Evolutionary conservation across 1,140 invertebrate species (phyloP), one percentile per base, ranked within the genome.

Genomic region (Drosophila pseudoananassae): DNA sequence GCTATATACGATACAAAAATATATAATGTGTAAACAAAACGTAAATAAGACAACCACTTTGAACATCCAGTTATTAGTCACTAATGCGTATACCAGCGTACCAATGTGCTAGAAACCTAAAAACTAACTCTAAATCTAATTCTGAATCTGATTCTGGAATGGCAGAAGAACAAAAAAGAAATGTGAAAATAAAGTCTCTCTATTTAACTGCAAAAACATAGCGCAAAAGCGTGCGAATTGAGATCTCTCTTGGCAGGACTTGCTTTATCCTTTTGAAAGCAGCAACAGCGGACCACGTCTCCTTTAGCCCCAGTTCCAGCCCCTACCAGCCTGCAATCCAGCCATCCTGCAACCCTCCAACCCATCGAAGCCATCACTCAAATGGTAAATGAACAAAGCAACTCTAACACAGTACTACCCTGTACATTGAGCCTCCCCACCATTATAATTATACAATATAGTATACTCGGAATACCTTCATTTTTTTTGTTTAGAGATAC

Each of bases 101-200:
- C 63, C 63, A 70, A 69, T 75, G 76, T 78, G 80, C 76, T 83
- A 70, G 64, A 38, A 69, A 69, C 51, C 50, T 55, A 55, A 68
- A 31, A 27, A 6, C 25, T 31, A 31, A 31, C 12, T 36, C 33
- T 36, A 36, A 36, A 36, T 36, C 33, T 36, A 36, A 36, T 36
- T 36, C 33, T 36, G 10, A 36, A 53, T 36, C 36, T 25, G 8
- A 53, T 52, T 17, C 46, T 23, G 12, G 23, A 27, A 14, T 38
- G 25, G 53, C 20, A 27, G 57, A 74, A 58, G 25, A 76, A 38
- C 43, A 27, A 45, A 80, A 53, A 68, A 72, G 63, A 79, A 78
- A 79, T 64, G 75, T 78, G 76, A 87, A 83, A 89, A 90, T 90
- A 90, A 90, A 90, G 80, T 85, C 77, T 90, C 81, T 90, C 81